Evolutionary conservation across 2,113 vertebrate genomes (phyloP).

Genomic region (Psilopogon haemacephalus): DNA sequence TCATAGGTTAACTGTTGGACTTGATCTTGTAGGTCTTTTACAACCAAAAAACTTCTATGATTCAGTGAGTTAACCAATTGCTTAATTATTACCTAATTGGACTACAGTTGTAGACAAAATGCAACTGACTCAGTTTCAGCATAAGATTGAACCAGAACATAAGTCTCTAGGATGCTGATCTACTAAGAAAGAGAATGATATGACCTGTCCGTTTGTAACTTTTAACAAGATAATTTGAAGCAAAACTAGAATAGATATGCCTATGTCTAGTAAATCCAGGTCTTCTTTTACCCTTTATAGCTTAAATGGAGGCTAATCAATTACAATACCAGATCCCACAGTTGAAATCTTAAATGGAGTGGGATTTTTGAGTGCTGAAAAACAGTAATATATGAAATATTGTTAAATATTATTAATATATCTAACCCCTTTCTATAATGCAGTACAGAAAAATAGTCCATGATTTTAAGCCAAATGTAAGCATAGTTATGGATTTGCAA

Average conservation of each 20-base stretch:
- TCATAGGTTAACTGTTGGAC: no score
- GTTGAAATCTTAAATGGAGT: background rate
- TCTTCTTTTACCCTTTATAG: background rate
- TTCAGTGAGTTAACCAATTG: background rate
- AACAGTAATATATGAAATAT: background rate
- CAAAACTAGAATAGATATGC: background rate
- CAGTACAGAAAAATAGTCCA: background rate
- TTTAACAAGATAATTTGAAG: background rate
- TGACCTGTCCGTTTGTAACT: background rate
- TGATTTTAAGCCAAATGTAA: background rate
- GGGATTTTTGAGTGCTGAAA: background rate
- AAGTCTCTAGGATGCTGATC: background rate
- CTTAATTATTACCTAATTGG: background rate
- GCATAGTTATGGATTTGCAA: background rate
- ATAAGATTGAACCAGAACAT: background rate
- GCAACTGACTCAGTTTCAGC: background rate
- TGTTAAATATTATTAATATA: background rate
- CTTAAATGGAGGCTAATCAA: background rate
- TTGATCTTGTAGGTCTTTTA: no score
- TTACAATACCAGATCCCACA: background rate
- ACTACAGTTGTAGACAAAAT: background rate
- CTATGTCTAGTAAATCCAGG: background rate
- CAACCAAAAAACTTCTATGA: no score
- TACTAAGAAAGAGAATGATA: background rate
- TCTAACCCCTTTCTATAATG: background rate